These are phyloP conservation scores for Chloroclysta siterata DNA, from an alignment of 2,888 invertebrate species.

Conservation along the genomic window DNA sequence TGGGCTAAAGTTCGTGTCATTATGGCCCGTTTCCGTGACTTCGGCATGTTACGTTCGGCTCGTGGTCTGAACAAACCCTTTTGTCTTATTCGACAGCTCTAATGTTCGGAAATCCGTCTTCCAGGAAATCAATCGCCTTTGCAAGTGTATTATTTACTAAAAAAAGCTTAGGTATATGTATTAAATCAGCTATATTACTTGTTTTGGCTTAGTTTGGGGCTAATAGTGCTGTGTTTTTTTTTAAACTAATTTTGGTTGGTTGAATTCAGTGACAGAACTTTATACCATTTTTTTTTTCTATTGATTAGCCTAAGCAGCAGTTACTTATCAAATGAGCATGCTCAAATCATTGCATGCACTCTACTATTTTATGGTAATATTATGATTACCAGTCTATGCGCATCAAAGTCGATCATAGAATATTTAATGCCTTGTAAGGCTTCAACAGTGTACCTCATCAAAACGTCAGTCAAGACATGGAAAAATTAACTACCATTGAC, in stretches of 20 bases:
- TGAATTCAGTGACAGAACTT: too few species aligned
- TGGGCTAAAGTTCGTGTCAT: constrained; percentile 60
- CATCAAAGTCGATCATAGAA: constrained; percentile 14
- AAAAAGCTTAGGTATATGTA: too few species aligned
- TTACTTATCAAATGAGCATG: constrained; percentile 1
- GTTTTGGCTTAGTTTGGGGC: too few species aligned
- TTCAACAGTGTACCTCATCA: constrained; percentile 25
- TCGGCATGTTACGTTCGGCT: constrained; percentile 51
- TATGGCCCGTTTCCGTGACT: constrained; percentile 71
- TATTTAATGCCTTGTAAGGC: constrained; percentile 7
- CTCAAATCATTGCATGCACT: constrained; percentile 4
- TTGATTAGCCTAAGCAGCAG: neutral
- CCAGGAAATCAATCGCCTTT: constrained; percentile 11
- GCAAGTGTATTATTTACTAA: too few species aligned
- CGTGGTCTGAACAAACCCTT: constrained; percentile 38
- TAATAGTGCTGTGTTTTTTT: too few species aligned
- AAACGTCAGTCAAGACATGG: constrained; percentile 21
- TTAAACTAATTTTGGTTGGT: too few species aligned
- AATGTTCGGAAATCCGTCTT: constrained; percentile 19
- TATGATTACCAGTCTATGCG: constrained; percentile 10
- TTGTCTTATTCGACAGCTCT: constrained; percentile 27
- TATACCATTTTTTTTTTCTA: neutral
- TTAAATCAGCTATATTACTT: too few species aligned
- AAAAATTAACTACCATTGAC: constrained; percentile 1
- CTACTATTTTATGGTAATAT: constrained; percentile 11